Percentiles rank a stretch among this genome's conserved stretches.
phyloP scores from a whole-genome alignment of 2,888 invertebrate species.

The Euclidia mi region DNA sequence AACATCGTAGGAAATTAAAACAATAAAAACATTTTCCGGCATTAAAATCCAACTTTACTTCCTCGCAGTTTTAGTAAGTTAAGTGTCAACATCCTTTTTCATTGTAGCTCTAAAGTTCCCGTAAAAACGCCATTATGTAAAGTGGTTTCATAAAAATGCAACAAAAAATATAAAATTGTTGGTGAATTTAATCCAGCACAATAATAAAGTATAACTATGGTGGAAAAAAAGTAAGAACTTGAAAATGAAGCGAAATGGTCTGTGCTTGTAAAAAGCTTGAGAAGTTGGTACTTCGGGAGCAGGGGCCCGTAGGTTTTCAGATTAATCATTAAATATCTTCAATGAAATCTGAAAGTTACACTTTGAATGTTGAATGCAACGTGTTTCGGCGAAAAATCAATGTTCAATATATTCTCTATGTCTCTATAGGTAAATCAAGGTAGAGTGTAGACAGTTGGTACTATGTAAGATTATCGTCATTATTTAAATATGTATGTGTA shows the following conservation, averaged over 20 bases:
- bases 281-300: neutral
- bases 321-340: too few species aligned
- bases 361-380: too few species aligned
- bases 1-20: too few species aligned
- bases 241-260: conserved; percentile 64
- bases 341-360: too few species aligned
- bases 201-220: conserved; percentile 62
- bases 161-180: conserved; percentile 67
- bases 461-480: too few species aligned
- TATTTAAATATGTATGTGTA: too few species aligned
- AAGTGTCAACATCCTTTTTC: conserved; percentile 37
- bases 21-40: too few species aligned
- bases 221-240: conserved; percentile 53
- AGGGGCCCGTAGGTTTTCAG: conserved; percentile 26
- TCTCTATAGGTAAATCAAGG: too few species aligned
- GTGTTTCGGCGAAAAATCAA: too few species aligned
- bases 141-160: conserved; percentile 74
- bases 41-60: too few species aligned
- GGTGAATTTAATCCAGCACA: conserved; percentile 53
- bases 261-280: conserved; percentile 49
- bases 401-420: too few species aligned
- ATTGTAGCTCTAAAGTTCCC: conserved; percentile 20
- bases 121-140: conserved; percentile 71
- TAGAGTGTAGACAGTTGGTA: too few species aligned
- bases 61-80: neutral